Conservation (phyloP, 2,888 invertebrate species). For the Athalia rosae region DNA sequence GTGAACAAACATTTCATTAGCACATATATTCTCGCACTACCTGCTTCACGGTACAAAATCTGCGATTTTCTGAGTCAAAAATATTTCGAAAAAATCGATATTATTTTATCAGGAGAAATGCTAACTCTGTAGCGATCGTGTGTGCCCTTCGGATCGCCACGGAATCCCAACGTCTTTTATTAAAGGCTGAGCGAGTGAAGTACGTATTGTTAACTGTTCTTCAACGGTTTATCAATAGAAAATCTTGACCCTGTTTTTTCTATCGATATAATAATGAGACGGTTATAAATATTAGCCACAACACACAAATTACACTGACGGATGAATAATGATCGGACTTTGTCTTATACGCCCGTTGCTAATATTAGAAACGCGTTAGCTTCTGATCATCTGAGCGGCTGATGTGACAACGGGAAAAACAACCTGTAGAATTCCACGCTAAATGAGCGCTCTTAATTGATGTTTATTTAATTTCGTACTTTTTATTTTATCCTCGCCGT, state of each 20-base stretch:
- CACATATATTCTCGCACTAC: not conserved
- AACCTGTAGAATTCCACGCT: no score
- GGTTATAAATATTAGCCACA: slow-evolving; percentile 24
- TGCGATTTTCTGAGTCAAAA: not conserved
- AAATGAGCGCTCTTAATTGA: no score
- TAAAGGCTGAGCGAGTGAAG: slow-evolving; percentile 8
- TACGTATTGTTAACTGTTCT: slow-evolving; percentile 29
- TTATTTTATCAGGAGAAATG: not conserved
- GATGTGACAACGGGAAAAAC: no score
- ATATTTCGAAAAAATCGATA: not conserved
- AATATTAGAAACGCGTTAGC: not conserved
- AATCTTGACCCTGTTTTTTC: slow-evolving; percentile 31
- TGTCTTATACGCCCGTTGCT: not conserved
- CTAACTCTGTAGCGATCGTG: slow-evolving; percentile 8
- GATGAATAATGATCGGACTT: slow-evolving; percentile 3
- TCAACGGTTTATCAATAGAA: slow-evolving; percentile 29
- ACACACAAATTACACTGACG: not conserved
- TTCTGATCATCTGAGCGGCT: not conserved
- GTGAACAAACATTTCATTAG: not conserved
- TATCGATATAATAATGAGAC: slow-evolving; percentile 4
- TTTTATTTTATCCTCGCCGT: no score
- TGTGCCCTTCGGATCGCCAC: not conserved
- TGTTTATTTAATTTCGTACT: no score
- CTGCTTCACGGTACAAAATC: not conserved
- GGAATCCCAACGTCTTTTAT: no score